These are phyloP conservation scores for Platorchestia sp. DNA, from an alignment of 1,140 invertebrate genomes.

Conservation along the genomic window DNA sequence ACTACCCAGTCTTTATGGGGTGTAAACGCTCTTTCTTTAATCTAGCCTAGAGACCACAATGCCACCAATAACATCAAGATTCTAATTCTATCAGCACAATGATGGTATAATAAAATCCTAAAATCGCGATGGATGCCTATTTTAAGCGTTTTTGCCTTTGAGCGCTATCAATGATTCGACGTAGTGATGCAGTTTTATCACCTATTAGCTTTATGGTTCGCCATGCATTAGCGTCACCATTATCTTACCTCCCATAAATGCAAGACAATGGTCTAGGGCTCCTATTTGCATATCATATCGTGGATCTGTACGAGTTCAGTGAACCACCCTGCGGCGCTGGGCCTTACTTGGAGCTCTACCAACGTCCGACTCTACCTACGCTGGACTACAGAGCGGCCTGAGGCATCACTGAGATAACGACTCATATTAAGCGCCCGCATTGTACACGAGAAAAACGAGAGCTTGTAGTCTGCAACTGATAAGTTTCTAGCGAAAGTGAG, in stretches of 20 bases:
- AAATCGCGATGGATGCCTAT: neutral
- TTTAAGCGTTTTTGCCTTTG: neutral
- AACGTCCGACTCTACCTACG: neutral
- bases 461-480: neutral
- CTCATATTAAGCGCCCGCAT: neutral
- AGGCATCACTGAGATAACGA: neutral
- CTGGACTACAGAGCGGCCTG: neutral
- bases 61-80: neutral
- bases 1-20: neutral
- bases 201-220: conserved; percentile 42
- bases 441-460: neutral
- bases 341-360: neutral
- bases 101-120: conserved; percentile 15
- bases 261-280: conserved; percentile 35
- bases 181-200: conserved; percentile 10
- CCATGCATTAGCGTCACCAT: conserved; percentile 28
- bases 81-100: neutral
- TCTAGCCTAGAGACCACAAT: neutral
- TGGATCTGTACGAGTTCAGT: conserved; percentile 14
- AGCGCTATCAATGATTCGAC: neutral
- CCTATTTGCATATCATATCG: conserved; percentile 43
- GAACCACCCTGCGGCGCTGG: neutral
- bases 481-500: neutral
- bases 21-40: neutral
- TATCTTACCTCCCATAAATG: conserved; percentile 9